These are phyloP conservation scores for Fratercula arctica DNA, from an alignment of 2,797 vertebrate species.

Conservation along the genomic window DNA sequence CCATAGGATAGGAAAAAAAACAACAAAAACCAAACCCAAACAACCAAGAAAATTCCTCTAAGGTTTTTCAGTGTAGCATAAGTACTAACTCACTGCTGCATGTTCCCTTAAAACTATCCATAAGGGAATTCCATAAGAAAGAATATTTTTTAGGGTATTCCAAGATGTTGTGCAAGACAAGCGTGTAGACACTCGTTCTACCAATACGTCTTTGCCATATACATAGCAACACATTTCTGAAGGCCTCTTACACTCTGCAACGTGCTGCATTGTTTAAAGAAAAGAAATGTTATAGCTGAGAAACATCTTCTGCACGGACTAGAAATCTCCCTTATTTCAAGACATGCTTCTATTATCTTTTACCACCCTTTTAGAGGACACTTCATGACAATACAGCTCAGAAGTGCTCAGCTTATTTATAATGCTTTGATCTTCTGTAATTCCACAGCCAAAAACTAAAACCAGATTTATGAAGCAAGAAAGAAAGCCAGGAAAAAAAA, in stretches of 20 bases:
- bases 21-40: too few relatives aligned
- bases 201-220: neutral
- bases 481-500: neutral
- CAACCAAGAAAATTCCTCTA: neutral
- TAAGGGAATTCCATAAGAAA: neutral
- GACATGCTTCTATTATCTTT: neutral
- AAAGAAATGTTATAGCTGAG: neutral
- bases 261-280: conserved; percentile 42
- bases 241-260: conserved; percentile 34
- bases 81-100: neutral
- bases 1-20: neutral
- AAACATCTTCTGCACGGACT: neutral
- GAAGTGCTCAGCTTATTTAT: neutral
- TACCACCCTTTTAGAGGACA: neutral
- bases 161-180: neutral
- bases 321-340: neutral
- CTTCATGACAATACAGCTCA: neutral
- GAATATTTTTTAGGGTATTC: neutral
- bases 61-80: neutral
- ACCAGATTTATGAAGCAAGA: neutral
- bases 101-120: neutral
- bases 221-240: neutral
- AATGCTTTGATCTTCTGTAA: conserved; percentile 1
- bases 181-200: neutral
- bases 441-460: neutral